Conservation (phyloP, 2,797 vertebrate species). For the Pipistrellus pipistrellus region DNA sequence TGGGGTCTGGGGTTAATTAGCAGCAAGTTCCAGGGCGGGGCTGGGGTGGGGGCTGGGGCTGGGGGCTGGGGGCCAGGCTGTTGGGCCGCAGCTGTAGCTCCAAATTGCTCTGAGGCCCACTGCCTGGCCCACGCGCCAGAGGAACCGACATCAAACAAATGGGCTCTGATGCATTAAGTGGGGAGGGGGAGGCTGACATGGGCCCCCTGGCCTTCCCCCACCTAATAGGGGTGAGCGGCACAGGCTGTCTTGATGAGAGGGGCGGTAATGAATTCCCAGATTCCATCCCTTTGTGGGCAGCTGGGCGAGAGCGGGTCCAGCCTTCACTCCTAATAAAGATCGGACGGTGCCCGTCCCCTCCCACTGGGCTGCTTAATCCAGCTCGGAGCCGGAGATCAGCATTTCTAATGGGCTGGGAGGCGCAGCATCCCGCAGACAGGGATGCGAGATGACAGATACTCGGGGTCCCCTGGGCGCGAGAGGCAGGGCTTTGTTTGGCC, state of each 20-base stretch:
- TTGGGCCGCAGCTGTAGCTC: constrained; percentile 81
- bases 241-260: constrained; percentile 51
- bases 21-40: constrained; percentile 49
- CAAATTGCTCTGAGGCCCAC: constrained; percentile 79
- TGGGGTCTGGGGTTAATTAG: constrained; percentile 11
- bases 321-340: constrained; percentile 79
- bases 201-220: background rate
- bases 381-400: constrained; percentile 79
- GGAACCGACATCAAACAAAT: constrained; percentile 82
- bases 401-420: constrained; percentile 82
- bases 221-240: background rate
- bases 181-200: background rate
- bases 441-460: constrained; percentile 71
- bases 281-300: constrained; percentile 68
- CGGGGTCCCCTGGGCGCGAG: constrained; percentile 56
- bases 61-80: constrained; percentile 3
- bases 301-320: constrained; percentile 61
- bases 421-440: constrained; percentile 28
- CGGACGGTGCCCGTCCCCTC: constrained; percentile 70
- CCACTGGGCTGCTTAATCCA: constrained; percentile 78
- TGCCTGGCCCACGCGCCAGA: constrained; percentile 49
- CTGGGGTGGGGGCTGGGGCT: background rate
- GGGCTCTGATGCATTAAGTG: constrained; percentile 81
- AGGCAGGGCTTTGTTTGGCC: constrained; percentile 72
- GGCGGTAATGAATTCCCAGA: constrained; percentile 64